Conservation (phyloP, 2,797 vertebrate species). For the Sebastes aleutianus region DNA sequence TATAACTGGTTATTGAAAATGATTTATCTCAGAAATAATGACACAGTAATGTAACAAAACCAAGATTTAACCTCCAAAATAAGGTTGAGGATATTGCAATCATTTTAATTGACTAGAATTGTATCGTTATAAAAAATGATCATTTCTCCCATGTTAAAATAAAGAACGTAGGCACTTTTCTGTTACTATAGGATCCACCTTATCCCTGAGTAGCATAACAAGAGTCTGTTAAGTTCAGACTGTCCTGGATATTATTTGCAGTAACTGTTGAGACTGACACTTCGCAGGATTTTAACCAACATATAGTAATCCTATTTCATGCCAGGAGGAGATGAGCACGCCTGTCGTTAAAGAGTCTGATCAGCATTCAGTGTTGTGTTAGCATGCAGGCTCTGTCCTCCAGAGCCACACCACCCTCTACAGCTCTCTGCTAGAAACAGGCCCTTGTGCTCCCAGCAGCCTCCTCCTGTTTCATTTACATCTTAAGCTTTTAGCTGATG, state of each 20-base stretch:
- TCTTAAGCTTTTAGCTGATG: constrained; percentile 24
- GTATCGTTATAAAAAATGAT: not conserved
- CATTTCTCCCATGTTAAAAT: not conserved
- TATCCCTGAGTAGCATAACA: not conserved
- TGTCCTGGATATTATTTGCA: not conserved
- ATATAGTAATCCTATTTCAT: constrained; percentile 23
- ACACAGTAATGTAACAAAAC: not conserved
- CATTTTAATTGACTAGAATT: not conserved
- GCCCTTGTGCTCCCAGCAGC: constrained; percentile 56
- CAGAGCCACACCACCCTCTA: constrained; percentile 15
- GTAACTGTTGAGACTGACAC: not conserved
- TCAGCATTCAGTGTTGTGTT: constrained; percentile 44
- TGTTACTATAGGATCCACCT: not conserved
- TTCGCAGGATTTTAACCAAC: constrained; percentile 16
- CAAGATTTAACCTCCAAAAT: not conserved
- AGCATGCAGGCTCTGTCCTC: constrained; percentile 62
- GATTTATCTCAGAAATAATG: not conserved
- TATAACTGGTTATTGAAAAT: not conserved
- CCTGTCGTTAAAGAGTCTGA: constrained; percentile 12
- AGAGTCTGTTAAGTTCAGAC: not conserved
- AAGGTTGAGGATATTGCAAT: not conserved
- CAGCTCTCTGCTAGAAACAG: constrained; percentile 32
- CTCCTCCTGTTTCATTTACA: constrained; percentile 58
- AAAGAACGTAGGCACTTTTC: not conserved
- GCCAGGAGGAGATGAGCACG: not conserved